These are phyloP conservation scores for Taphrorychus bicolor DNA, from an alignment of 2,888 invertebrate genomes.

Conservation along the genomic window DNA sequence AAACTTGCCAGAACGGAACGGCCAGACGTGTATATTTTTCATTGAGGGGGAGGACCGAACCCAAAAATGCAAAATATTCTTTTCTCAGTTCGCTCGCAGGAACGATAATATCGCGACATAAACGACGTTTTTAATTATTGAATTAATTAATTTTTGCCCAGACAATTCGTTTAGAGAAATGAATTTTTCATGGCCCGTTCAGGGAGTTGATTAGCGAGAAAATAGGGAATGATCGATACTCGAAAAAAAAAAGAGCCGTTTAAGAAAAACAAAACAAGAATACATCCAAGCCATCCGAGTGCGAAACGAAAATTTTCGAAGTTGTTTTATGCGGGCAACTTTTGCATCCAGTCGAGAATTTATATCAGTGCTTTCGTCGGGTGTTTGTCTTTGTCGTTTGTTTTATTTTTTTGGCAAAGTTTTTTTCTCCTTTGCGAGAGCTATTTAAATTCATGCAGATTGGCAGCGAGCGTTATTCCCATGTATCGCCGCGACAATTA, in stretches of 20 bases:
- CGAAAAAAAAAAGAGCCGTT: conserved; percentile 31
- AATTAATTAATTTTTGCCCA: conserved; percentile 45
- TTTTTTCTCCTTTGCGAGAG: conserved; percentile 31
- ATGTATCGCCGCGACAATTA: too few species aligned
- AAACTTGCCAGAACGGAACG: conserved; percentile 43
- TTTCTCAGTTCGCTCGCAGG: conserved; percentile 39
- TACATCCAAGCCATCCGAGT: conserved; percentile 30
- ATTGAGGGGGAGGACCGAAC: conserved; percentile 24
- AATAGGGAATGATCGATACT: conserved; percentile 18
- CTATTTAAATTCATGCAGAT: conserved; percentile 43
- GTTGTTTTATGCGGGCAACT: conserved; percentile 39
- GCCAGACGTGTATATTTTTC: conserved; percentile 39
- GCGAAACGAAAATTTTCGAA: conserved; percentile 38
- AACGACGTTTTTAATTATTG: conserved; percentile 46
- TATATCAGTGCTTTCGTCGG: conserved; percentile 31
- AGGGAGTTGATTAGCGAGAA: conserved; percentile 24
- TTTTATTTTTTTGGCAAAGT: conserved; percentile 36
- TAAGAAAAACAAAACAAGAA: conserved; percentile 41
- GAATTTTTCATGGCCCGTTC: conserved; percentile 33
- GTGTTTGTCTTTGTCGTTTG: conserved; percentile 41
- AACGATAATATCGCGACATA: conserved; percentile 35
- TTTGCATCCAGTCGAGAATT: conserved; percentile 38
- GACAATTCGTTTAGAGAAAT: conserved; percentile 37
- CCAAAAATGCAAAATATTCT: conserved; percentile 40
- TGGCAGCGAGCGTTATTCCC: too few species aligned